Conservation (phyloP, 2,888 invertebrate species). For the Pristionchus entomophagus region DNA sequence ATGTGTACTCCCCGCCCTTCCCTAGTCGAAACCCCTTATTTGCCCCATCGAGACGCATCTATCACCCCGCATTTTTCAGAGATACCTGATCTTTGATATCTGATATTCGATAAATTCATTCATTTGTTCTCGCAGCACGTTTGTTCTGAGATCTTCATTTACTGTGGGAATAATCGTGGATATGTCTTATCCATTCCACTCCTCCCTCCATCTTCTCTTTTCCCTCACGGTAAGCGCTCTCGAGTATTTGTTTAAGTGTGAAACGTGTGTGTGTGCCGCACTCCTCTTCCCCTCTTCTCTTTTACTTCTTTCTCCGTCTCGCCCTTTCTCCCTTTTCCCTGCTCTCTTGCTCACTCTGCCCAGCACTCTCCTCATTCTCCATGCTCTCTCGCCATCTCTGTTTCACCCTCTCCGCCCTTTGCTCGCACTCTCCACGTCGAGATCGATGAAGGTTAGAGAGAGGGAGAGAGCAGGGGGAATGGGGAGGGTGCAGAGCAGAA, state of each 20-base stretch:
- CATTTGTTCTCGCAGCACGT: no score
- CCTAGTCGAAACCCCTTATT: neutral
- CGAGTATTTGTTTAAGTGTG: constrained; percentile 41
- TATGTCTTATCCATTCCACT: neutral
- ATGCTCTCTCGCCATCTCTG: neutral
- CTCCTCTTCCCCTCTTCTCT: neutral
- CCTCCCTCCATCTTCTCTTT: neutral
- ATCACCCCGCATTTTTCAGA: no score
- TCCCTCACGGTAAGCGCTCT: neutral
- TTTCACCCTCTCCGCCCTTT: neutral
- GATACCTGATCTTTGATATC: no score
- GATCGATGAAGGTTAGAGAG: neutral
- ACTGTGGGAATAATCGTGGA: no score
- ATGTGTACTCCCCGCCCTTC: neutral
- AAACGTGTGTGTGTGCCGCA: constrained; percentile 22
- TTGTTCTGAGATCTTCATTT: no score
- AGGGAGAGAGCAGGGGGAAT: neutral
- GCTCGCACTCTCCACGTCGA: neutral
- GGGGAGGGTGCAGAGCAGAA: neutral
- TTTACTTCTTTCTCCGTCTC: neutral
- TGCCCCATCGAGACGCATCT: no score
- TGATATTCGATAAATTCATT: no score
- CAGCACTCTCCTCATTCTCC: neutral
- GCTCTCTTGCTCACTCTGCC: neutral
- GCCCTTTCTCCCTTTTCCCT: neutral